Conservation (phyloP, 2,888 invertebrate species). For the Piscicola geometra region DNA sequence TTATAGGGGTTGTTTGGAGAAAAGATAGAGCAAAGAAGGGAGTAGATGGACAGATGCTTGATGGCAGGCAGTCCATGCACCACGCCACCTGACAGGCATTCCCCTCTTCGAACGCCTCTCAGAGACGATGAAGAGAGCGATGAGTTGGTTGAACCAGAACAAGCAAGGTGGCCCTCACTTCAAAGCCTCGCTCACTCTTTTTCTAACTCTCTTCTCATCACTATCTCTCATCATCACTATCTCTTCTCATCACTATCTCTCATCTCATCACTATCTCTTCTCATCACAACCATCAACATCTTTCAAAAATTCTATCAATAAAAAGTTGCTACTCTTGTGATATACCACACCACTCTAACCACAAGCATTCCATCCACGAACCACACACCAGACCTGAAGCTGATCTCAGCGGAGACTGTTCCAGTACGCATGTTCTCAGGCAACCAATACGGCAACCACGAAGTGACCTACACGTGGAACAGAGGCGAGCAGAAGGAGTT, state of each 20-base stretch:
- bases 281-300: not conserved
- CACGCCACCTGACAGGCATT: constrained; percentile 34
- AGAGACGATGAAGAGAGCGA: constrained; percentile 44
- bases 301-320: not conserved
- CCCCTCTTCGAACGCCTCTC: constrained; percentile 44
- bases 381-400: constrained; percentile 36
- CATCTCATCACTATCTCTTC: not conserved
- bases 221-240: not conserved
- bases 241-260: not conserved
- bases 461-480: constrained; percentile 46
- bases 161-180: constrained; percentile 33
- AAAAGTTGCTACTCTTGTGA: not conserved
- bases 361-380: too few relatives aligned
- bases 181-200: not conserved
- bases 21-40: too few relatives aligned
- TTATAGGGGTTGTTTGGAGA: too few relatives aligned
- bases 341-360: not conserved
- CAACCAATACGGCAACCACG: constrained; percentile 45
- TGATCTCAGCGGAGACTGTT: constrained; percentile 43
- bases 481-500: constrained; percentile 45
- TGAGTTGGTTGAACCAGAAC: constrained; percentile 43
- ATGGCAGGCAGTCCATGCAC: not conserved
- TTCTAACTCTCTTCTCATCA: not conserved
- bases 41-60: not conserved
- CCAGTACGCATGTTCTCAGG: constrained; percentile 45